phyloP scores from a whole-genome alignment of 92 coral and sea anemone genomes.

The Zoanthus sociatus region DNA sequence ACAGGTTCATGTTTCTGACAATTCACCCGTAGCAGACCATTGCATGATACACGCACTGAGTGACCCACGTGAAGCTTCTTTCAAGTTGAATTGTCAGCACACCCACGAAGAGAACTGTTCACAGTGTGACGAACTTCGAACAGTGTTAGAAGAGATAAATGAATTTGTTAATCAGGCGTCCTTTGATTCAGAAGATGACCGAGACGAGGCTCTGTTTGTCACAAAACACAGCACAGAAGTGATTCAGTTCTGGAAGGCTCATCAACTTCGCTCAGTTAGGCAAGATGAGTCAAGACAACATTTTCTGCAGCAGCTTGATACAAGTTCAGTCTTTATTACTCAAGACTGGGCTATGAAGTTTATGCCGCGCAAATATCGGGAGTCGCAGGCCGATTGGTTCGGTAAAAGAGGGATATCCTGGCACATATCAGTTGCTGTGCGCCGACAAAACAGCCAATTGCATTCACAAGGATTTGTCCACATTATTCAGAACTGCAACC shows the following conservation, averaged over 20 bases:
- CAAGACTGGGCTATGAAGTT: constrained; percentile 54
- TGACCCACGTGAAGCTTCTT: constrained; percentile 48
- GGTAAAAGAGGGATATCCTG: constrained; percentile 54
- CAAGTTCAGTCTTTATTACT: constrained; percentile 30
- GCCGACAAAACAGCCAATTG: constrained; percentile 38
- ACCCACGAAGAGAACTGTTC: constrained; percentile 47
- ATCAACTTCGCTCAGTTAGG: constrained; percentile 58
- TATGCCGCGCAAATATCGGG: constrained; percentile 47
- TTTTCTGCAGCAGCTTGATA: constrained; percentile 36
- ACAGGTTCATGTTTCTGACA: constrained; percentile 55
- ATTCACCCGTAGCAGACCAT: constrained; percentile 55
- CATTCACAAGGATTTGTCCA: constrained; percentile 54
- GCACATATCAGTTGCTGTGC: constrained; percentile 48
- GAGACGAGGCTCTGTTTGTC: constrained; percentile 48
- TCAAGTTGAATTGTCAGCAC: constrained; percentile 34
- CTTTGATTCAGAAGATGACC: constrained; percentile 50
- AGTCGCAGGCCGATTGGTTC: constrained; percentile 58
- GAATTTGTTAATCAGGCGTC: constrained; percentile 14
- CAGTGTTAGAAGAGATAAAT: constrained; percentile 40
- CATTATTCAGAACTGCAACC: no score
- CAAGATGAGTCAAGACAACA: constrained; percentile 62
- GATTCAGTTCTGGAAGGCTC: constrained; percentile 64
- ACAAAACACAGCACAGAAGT: constrained; percentile 38
- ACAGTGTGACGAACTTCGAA: constrained; percentile 48
- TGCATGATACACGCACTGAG: constrained; percentile 62